Conservation (phyloP, 2,797 vertebrate species). For the Lacerta agilis region DNA sequence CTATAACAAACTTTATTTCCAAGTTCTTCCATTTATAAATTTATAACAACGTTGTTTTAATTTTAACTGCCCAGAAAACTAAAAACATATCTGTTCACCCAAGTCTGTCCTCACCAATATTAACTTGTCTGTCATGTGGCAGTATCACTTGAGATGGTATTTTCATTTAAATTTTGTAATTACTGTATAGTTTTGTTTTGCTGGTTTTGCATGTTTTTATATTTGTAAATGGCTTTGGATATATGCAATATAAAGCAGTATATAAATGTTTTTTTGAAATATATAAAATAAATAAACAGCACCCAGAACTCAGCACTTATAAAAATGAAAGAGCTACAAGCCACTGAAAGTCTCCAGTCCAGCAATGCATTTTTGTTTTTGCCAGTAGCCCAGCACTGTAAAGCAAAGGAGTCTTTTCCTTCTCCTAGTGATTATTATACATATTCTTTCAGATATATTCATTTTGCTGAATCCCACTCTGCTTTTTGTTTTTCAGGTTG, state of each 20-base stretch:
- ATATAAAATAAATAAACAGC: too few relatives aligned
- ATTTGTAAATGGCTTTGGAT: too few relatives aligned
- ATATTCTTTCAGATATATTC: conserved; percentile 7
- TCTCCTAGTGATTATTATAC: background rate
- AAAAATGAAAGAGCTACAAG: background rate
- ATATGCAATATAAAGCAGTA: background rate
- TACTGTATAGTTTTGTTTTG: too few relatives aligned
- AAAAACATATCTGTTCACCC: too few relatives aligned
- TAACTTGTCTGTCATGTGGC: background rate
- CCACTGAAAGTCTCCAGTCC: background rate
- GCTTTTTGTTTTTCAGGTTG: conserved; percentile 83
- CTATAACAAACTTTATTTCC: background rate
- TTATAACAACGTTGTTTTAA: background rate
- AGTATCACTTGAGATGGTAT: too few relatives aligned
- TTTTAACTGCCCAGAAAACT: background rate
- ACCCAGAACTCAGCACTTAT: too few relatives aligned
- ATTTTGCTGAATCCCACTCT: background rate
- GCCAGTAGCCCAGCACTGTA: too few relatives aligned
- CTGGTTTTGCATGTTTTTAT: too few relatives aligned
- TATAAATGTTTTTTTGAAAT: background rate
- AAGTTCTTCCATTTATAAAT: background rate
- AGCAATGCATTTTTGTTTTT: background rate
- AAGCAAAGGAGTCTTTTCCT: background rate
- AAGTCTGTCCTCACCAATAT: too few relatives aligned
- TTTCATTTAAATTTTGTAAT: too few relatives aligned